These are phyloP conservation scores for Crematogaster levior DNA, from an alignment of 2,888 invertebrate genomes.

Conservation along the genomic window DNA sequence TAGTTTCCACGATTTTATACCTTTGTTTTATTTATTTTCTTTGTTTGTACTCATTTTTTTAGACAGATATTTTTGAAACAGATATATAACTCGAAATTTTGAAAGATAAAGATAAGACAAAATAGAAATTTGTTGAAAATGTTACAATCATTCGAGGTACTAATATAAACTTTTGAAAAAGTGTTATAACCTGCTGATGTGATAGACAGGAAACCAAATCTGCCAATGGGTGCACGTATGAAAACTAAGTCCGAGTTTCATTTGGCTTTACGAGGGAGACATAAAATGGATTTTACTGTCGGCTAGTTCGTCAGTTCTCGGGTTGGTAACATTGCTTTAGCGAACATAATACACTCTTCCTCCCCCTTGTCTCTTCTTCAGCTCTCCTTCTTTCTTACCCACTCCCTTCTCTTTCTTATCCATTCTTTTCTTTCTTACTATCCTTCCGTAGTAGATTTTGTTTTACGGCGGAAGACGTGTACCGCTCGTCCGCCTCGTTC, in stretches of 20 bases:
- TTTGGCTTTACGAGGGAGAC: constrained; percentile 84
- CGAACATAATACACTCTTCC: constrained; percentile 79
- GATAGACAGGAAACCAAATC: constrained; percentile 62
- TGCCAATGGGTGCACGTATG: constrained; percentile 81
- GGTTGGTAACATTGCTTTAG: constrained; percentile 84
- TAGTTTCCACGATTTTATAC: background rate
- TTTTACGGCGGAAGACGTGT: too few species aligned
- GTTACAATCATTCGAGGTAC: constrained; percentile 12
- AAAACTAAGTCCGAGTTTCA: constrained; percentile 85
- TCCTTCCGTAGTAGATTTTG: constrained; percentile 48
- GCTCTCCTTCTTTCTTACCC: too few species aligned
- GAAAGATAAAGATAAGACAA: constrained; percentile 1
- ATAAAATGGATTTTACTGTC: constrained; percentile 85
- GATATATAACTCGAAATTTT: too few species aligned
- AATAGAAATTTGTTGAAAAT: background rate
- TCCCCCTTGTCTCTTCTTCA: constrained; percentile 23
- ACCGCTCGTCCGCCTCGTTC: constrained; percentile 46
- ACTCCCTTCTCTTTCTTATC: constrained; percentile 28
- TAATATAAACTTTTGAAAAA: constrained; percentile 65
- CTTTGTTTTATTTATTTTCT: too few species aligned
- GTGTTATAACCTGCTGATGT: constrained; percentile 44
- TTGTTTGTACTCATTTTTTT: too few species aligned
- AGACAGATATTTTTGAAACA: too few species aligned
- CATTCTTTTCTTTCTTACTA: constrained; percentile 51
- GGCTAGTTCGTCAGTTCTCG: constrained; percentile 85